phyloP scores from a whole-genome alignment of 2,797 vertebrate genomes.

The Oryzias dopingdopingensis region DNA sequence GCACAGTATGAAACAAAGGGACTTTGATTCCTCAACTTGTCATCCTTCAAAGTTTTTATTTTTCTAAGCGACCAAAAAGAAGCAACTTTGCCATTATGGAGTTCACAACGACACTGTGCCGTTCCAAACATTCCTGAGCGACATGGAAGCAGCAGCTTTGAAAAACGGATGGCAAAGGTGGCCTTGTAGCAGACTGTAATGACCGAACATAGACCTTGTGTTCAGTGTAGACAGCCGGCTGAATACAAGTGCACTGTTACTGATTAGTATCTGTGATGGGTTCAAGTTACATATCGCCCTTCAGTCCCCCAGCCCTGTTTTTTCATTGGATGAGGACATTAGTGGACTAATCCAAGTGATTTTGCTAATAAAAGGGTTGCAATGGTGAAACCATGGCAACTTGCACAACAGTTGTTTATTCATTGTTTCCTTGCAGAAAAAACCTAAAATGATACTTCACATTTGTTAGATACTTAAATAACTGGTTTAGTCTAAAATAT shows the following conservation, averaged over 20 bases:
- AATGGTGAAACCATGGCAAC: constrained; percentile 67
- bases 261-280: constrained; percentile 57
- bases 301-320: constrained; percentile 47
- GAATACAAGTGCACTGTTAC: constrained; percentile 48
- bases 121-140: constrained; percentile 59
- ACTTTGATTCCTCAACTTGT: constrained; percentile 68
- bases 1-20: constrained; percentile 69
- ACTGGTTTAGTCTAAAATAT: no score
- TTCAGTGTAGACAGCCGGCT: constrained; percentile 45
- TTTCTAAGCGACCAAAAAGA: constrained; percentile 72
- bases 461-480: no score
- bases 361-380: constrained; percentile 83
- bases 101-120: constrained; percentile 39
- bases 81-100: constrained; percentile 35
- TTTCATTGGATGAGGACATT: constrained; percentile 74
- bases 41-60: constrained; percentile 74
- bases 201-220: constrained; percentile 45
- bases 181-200: constrained; percentile 65
- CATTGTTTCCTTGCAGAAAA: not conserved
- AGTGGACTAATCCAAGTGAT: constrained; percentile 78
- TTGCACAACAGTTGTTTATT: constrained; percentile 51
- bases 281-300: constrained; percentile 68
- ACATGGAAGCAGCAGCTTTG: constrained; percentile 60
- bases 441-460: no score
- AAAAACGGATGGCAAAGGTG: constrained; percentile 61